Base-by-base conservation (phyloP, 1,140 invertebrate species). In the Wiebesia pumilae region DNA sequence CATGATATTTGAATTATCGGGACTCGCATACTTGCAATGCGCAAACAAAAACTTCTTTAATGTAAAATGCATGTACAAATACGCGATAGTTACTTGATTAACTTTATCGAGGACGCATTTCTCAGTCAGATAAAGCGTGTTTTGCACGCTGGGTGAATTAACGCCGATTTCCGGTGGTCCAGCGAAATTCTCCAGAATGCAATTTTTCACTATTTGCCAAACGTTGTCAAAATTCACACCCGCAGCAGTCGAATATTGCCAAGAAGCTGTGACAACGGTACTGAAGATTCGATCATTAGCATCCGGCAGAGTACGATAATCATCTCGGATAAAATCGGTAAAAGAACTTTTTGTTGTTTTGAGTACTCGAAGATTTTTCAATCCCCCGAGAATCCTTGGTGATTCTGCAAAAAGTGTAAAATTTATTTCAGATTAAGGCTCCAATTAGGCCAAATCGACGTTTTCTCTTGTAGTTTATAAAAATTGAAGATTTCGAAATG, bases 241-340 rank as follows among this genome's bases (percentile, higher is more conserved):
- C 7, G 93, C 90, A 51, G 94, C 94, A 0, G 94, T 94, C 30
- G 95, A 95, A 90, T 96, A 97, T 35, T 95, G 94, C 97, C 97
- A 97, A 30, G 94, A 94, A 12, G 96, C 95, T 81, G 95, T 95
- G 6, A 97, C 96, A 24, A 96, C 93, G 0, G 96, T 97, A 92
- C 96, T 97, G 89, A 95, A 95, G 87, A 97, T 95, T 84, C 97
- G 94, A 91, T 97, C 96, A n/a, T 96, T 94, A 58, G 95, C 94
- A 93, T 97, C 96, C 0, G 96, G 95, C 27, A 97, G 92, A 1
- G 96, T 96, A 38, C 96, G 95, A 88, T 96, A 97, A 88, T 97
- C 96, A 89, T 97, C 96, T 90, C 96, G 95, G 38, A 96, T 95
- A 89, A 97, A 97, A 91, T 97, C 96, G 3, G 95, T 95, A 90